Evolutionary conservation across 1,140 invertebrate genomes (phyloP).

Genomic region (Bombus breviceps): DNA sequence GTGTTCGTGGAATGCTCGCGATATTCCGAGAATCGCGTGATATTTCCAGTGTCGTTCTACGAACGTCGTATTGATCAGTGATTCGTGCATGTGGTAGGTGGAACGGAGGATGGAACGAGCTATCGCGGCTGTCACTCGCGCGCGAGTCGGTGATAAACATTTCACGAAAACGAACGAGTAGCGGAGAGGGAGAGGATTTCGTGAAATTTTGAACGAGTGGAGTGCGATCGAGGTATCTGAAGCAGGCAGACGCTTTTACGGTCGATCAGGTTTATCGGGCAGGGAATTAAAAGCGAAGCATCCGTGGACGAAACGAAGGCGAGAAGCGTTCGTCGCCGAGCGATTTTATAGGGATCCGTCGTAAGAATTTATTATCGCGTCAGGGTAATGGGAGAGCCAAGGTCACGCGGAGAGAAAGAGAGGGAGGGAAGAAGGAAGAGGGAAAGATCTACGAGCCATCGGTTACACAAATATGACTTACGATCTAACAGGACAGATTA

Average conservation of each 20-base stretch:
- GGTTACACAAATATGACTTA: constrained; percentile 33
- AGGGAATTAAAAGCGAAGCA: constrained; percentile 30
- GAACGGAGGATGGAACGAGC: background rate
- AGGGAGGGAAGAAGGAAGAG: background rate
- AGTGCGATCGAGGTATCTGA: background rate
- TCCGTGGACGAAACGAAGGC: constrained; percentile 13
- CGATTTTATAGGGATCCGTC: constrained; percentile 21
- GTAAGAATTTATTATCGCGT: constrained; percentile 30
- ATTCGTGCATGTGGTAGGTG: constrained; percentile 5
- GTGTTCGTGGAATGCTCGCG: constrained; percentile 34
- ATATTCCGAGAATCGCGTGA: constrained; percentile 35
- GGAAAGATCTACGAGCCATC: constrained; percentile 21
- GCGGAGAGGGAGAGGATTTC: background rate
- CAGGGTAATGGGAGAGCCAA: constrained; percentile 21
- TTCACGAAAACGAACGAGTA: background rate
- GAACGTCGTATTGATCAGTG: constrained; percentile 26
- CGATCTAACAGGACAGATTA: constrained; percentile 19
- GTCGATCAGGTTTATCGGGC: constrained; percentile 23
- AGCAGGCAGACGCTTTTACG: constrained; percentile 18
- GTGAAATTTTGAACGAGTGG: background rate
- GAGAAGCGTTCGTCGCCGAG: constrained; percentile 9
- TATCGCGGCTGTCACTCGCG: background rate
- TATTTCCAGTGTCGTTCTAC: constrained; percentile 51
- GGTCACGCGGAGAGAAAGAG: background rate
- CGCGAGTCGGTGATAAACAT: background rate